Percentiles rank a stretch among this genome's conserved stretches.
Conservation (phyloP, 2,888 invertebrate species). For the Nomada hirtipes region DNA sequence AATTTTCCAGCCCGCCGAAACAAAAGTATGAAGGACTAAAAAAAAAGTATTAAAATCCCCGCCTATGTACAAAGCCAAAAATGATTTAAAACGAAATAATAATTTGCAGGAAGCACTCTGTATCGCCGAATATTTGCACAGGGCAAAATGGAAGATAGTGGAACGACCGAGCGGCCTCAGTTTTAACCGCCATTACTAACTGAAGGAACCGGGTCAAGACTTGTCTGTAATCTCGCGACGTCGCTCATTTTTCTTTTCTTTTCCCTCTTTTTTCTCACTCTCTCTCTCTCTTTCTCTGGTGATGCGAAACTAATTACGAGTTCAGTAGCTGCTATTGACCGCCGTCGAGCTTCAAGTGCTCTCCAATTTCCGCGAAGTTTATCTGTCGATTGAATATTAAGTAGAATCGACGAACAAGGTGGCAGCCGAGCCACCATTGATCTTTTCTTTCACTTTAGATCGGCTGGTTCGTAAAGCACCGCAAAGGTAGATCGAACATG, state of each 20-base stretch:
- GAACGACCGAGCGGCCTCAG: neutral
- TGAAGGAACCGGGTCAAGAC: conserved; percentile 38
- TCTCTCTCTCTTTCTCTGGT: neutral
- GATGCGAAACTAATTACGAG: conserved; percentile 41
- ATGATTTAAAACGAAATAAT: too few relatives aligned
- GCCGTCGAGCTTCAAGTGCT: conserved; percentile 1
- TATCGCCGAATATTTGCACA: conserved; percentile 6
- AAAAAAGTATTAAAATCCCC: too few relatives aligned
- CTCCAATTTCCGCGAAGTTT: conserved; percentile 23
- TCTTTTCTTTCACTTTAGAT: neutral
- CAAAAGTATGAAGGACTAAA: too few relatives aligned
- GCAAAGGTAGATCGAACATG: neutral
- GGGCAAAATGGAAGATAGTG: neutral
- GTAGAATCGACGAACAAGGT: conserved; percentile 10
- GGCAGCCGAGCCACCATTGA: neutral
- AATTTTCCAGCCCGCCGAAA: too few relatives aligned
- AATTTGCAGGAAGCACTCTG: too few relatives aligned
- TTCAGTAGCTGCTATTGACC: conserved; percentile 20
- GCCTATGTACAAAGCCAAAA: too few relatives aligned
- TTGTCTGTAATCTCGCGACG: conserved; percentile 15
- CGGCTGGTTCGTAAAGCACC: neutral
- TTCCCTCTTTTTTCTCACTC: neutral
- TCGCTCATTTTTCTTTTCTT: neutral
- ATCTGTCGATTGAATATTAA: conserved; percentile 29
- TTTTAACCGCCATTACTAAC: conserved; percentile 20